Percentiles rank a stretch among this genome's conserved stretches.
phyloP scores from a whole-genome alignment of 2,113 vertebrate species.

The Solenodon paradoxus region DNA sequence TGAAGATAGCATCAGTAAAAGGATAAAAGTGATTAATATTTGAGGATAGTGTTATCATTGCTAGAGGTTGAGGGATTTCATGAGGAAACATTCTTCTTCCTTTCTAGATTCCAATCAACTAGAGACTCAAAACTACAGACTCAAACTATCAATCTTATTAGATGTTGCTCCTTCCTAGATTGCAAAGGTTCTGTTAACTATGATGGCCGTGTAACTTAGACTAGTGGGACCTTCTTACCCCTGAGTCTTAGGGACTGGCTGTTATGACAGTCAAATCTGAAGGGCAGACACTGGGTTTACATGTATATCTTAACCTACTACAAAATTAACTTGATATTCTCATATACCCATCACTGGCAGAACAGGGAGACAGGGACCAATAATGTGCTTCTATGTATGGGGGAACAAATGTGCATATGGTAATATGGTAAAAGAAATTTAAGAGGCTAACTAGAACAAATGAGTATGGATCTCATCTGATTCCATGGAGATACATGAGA shows the following conservation, averaged over 20 bases:
- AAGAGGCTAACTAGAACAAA: not conserved
- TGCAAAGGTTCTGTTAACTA: not conserved
- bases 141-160: not conserved
- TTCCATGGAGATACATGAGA: not conserved
- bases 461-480: not conserved
- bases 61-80: not conserved
- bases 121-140: not conserved
- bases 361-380: not conserved
- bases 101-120: not conserved
- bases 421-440: not conserved
- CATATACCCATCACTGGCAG: not conserved
- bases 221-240: not conserved
- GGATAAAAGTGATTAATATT: not conserved
- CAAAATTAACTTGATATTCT: not conserved
- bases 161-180: not conserved
- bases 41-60: not conserved
- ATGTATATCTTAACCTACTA: not conserved
- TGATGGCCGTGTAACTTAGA: not conserved
- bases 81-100: not conserved
- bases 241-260: not conserved
- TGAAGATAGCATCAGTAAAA: not conserved
- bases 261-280: not conserved
- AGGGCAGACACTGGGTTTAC: not conserved
- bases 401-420: not conserved
- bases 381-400: not conserved